phyloP scores from a whole-genome alignment of 2,797 vertebrate genomes.

The Linurgus olivaceus region DNA sequence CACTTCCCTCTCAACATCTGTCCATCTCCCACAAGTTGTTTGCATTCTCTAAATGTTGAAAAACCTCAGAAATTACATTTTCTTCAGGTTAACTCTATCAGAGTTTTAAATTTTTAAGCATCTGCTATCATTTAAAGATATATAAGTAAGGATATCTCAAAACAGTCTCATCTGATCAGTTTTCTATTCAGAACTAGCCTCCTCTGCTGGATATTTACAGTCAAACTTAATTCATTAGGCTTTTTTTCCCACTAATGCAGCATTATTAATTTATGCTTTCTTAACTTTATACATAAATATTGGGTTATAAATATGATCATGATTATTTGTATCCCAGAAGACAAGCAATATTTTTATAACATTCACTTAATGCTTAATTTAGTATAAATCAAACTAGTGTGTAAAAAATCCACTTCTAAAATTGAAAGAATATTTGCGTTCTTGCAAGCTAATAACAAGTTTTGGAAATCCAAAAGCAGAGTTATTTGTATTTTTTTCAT shows the following conservation, averaged over 20 bases:
- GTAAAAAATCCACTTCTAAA: not conserved
- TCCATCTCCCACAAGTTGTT: not conserved
- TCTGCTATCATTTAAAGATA: not conserved
- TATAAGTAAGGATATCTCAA: not conserved
- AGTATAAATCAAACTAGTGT: not conserved
- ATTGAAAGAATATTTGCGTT: not conserved
- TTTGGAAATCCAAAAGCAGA: not conserved
- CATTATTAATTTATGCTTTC: not conserved
- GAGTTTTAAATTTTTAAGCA: not conserved
- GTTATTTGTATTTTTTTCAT: not conserved
- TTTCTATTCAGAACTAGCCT: constrained; percentile 28
- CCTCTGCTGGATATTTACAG: constrained; percentile 17
- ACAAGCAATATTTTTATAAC: not conserved
- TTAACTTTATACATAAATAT: not conserved
- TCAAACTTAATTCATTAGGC: not conserved
- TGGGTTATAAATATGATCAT: not conserved
- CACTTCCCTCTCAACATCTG: not conserved
- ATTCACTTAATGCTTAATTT: not conserved
- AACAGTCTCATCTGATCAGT: not conserved
- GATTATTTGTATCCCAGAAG: not conserved
- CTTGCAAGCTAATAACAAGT: not conserved
- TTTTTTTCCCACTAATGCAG: not conserved
- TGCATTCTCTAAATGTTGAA: not conserved
- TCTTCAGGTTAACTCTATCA: not conserved
- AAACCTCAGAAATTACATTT: not conserved